Evolutionary conservation across 35 echinoderm and acorn worm genomes (phyloP).

Genomic region (Lytechinus pictus): DNA sequence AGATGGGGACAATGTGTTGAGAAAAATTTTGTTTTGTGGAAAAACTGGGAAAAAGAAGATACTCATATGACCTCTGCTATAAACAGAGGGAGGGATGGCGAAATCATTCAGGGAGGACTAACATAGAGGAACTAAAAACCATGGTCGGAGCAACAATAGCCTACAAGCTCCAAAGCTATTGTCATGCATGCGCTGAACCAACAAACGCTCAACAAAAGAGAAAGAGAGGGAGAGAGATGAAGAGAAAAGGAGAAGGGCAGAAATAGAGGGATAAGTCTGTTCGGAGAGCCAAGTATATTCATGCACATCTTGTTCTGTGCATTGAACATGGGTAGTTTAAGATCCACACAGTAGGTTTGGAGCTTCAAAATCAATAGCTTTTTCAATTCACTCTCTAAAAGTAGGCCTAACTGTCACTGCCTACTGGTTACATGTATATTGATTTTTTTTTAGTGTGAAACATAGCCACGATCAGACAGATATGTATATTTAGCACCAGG

Average conservation of each 20-base stretch:
- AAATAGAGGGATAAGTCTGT: not conserved
- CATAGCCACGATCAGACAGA: too few species aligned
- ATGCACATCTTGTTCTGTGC: not conserved
- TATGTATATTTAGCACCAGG: too few species aligned
- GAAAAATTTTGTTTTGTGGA: too few species aligned
- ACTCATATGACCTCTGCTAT: too few species aligned
- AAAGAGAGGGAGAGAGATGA: not conserved
- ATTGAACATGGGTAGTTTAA: not conserved
- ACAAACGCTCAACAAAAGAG: not conserved
- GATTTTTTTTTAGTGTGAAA: not conserved
- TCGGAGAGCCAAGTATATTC: not conserved
- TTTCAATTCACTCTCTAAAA: not conserved
- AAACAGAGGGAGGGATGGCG: not conserved
- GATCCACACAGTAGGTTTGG: not conserved
- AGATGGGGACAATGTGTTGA: too few species aligned
- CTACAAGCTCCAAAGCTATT: not conserved
- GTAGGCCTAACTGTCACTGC: too few species aligned
- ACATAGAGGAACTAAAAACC: not conserved
- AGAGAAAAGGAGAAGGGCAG: not conserved
- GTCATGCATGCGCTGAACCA: slow-evolving; percentile 1
- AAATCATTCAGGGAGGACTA: not conserved
- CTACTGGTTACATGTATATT: not conserved
- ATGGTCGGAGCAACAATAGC: not conserved
- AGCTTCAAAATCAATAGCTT: not conserved
- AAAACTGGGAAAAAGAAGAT: too few species aligned